Evolutionary conservation across 2,888 invertebrate species (phyloP).

Genomic region (Arctia plantaginis): DNA sequence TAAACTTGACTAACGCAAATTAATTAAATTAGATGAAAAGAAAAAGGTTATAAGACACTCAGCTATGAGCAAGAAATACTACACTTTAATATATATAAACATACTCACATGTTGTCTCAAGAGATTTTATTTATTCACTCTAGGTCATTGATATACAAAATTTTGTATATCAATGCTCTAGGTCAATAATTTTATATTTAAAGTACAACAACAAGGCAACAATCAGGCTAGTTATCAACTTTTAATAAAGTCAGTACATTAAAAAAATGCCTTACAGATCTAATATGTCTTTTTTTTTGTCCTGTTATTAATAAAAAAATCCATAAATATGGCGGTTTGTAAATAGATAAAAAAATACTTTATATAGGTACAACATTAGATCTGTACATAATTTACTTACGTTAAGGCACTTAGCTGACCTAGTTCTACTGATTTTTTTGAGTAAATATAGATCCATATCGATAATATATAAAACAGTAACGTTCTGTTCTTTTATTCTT

Average conservation of each 20-base stretch:
- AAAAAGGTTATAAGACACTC: neutral
- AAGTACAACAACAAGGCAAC: no score
- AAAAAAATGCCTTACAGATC: no score
- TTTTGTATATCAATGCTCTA: no score
- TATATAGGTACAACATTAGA: neutral
- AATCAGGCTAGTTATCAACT: no score
- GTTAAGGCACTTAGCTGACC: neutral
- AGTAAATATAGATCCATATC: slow-evolving; percentile 55
- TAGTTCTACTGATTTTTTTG: neutral
- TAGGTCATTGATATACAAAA: neutral
- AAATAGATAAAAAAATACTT: neutral
- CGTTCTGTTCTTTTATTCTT: slow-evolving; percentile 52
- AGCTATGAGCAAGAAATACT: neutral
- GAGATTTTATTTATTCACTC: no score
- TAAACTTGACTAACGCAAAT: no score
- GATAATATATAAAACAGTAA: slow-evolving; percentile 42
- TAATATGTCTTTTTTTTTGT: no score
- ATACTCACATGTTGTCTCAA: no score
- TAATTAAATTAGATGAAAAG: neutral
- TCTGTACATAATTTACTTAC: neutral
- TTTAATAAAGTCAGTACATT: no score
- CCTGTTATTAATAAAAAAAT: no score
- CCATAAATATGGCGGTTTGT: neutral
- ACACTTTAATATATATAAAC: neutral
- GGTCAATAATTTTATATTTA: no score